Evolutionary conservation across 1,140 invertebrate genomes (phyloP).

Genomic region (Linepithema humile): DNA sequence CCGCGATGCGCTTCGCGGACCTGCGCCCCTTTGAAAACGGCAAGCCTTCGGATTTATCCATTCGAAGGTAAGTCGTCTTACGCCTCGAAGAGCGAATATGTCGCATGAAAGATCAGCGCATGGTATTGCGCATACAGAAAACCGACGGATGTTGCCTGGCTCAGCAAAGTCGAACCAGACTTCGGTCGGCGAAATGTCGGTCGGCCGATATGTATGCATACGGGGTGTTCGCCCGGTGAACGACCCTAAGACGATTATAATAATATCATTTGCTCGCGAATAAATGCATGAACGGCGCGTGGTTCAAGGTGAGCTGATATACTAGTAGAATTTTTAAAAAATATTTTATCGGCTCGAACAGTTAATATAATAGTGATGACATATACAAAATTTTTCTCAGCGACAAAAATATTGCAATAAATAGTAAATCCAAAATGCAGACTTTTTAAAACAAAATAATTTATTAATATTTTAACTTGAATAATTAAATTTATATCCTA

Average conservation of each 20-base stretch:
- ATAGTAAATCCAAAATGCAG: too few species aligned
- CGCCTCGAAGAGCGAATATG: constrained; percentile 39
- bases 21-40: constrained; percentile 4
- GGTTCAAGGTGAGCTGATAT: neutral
- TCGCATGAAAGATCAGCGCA: constrained; percentile 58
- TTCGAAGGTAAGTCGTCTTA: constrained; percentile 61
- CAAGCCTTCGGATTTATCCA: constrained; percentile 34
- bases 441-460: neutral
- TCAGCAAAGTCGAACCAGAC: neutral
- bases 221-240: neutral
- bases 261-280: constrained; percentile 29
- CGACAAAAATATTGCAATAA: too few species aligned
- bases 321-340: neutral
- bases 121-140: constrained; percentile 50
- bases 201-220: neutral
- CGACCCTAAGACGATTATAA: constrained; percentile 33
- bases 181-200: constrained; percentile 37
- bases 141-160: constrained; percentile 17
- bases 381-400: neutral
- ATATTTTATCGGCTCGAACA: neutral
- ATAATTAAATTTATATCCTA: neutral
- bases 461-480: too few species aligned
- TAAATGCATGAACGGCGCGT: neutral
- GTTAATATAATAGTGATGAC: neutral
- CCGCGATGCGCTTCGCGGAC: neutral